A percentile compares a stretch with the other conserved stretches of the same genome.
Conservation (phyloP, 2,888 invertebrate species). For the Oligia fasciuncula region DNA sequence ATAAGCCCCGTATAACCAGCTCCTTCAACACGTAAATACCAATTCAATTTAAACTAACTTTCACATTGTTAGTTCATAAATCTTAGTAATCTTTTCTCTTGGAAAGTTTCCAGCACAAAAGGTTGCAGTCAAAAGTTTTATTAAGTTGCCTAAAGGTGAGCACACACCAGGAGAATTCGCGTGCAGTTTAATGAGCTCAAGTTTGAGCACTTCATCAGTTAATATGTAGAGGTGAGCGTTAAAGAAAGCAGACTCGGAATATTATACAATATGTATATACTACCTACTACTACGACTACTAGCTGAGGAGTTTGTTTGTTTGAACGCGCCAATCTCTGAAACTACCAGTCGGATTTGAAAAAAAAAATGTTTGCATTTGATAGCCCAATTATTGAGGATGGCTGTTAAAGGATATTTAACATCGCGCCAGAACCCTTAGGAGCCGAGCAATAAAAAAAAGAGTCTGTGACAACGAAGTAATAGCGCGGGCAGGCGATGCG, state of each 20-base stretch:
- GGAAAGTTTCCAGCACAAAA: conserved; percentile 70
- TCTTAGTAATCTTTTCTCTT: conserved; percentile 59
- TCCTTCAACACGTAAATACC: conserved; percentile 48
- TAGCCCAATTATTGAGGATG: no score
- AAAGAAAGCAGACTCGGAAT: not conserved
- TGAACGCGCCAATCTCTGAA: not conserved
- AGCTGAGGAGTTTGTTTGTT: not conserved
- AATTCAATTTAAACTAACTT: conserved; percentile 69
- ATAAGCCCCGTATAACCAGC: not conserved
- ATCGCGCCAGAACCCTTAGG: no score
- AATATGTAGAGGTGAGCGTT: not conserved
- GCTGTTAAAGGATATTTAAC: no score
- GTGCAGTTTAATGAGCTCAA: not conserved
- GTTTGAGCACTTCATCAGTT: not conserved
- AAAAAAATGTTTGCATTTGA: no score
- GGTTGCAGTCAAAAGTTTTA: conserved; percentile 82
- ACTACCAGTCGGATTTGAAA: no score
- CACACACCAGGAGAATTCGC: not conserved
- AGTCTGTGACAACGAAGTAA: not conserved
- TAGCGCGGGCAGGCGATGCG: not conserved
- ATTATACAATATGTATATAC: no score
- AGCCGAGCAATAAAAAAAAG: no score
- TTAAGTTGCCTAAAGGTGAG: conserved; percentile 76
- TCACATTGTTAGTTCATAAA: conserved; percentile 67
- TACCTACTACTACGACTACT: not conserved